phyloP scores from a whole-genome alignment of 2,888 invertebrate species.

The Theristus sp. region DNA sequence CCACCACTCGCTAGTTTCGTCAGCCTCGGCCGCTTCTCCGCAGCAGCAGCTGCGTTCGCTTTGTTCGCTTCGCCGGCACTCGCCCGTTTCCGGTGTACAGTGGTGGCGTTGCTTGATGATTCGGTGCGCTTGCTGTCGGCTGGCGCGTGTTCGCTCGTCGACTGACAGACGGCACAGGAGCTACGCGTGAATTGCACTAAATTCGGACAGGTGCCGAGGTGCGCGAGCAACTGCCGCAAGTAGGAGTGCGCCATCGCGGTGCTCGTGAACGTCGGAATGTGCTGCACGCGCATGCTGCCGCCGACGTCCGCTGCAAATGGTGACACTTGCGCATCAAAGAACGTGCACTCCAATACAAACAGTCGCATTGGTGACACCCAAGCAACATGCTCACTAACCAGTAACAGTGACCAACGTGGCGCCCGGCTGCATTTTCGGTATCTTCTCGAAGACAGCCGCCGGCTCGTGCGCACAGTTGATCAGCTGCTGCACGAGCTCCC shows the following conservation, averaged over 20 bases:
- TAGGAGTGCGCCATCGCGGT: not conserved
- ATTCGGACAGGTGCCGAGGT: too few species aligned
- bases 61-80: too few species aligned
- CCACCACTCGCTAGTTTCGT: too few species aligned
- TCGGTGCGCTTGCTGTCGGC: too few species aligned
- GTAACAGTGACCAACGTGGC: not conserved
- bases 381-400: not conserved
- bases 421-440: not conserved
- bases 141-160: too few species aligned
- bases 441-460: not conserved
- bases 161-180: too few species aligned
- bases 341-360: not conserved
- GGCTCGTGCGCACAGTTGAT: constrained; percentile 37
- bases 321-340: not conserved
- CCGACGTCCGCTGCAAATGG: not conserved
- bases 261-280: not conserved
- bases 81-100: too few species aligned
- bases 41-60: too few species aligned
- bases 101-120: too few species aligned
- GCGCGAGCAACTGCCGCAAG: too few species aligned
- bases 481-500: constrained; percentile 41
- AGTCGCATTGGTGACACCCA: not conserved
- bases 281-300: not conserved
- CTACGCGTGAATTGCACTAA: too few species aligned
- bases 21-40: too few species aligned